phyloP scores from a whole-genome alignment of 2,797 vertebrate species.

The Molossus molossus region DNA sequence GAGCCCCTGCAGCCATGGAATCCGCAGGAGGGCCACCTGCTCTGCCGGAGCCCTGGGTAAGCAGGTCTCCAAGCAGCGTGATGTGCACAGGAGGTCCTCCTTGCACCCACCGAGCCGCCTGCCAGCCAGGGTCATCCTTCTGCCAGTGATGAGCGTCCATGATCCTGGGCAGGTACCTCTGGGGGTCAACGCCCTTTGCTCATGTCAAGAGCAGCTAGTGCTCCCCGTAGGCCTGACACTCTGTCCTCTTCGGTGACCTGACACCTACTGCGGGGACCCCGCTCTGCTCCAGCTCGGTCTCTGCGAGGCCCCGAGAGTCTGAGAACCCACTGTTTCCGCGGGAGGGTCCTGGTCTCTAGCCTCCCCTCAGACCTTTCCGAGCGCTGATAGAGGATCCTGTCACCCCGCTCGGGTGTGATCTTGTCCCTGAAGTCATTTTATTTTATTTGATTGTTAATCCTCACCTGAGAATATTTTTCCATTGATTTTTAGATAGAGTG shows the following conservation, averaged over 20 bases:
- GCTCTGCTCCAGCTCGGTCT: background rate
- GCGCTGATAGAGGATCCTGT: background rate
- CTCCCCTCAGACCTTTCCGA: background rate
- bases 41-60: fast-evolving
- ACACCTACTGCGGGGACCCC: background rate
- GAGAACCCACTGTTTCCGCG: no score
- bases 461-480: no score
- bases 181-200: no score
- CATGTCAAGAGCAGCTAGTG: fast-evolving
- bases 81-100: fast-evolving
- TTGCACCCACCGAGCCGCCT: fast-evolving
- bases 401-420: background rate
- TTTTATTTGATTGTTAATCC: no score
- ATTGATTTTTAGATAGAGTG: no score
- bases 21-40: background rate
- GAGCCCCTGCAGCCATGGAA: fast-evolving
- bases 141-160: fast-evolving
- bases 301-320: fast-evolving
- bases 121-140: fast-evolving
- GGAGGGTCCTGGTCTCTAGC: background rate
- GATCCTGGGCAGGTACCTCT: background rate
- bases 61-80: fast-evolving
- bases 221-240: fast-evolving
- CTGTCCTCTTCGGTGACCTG: fast-evolving
- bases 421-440: background rate